phyloP scores from a whole-genome alignment of 2,113 vertebrate species.

The Zapus hudsonius region DNA sequence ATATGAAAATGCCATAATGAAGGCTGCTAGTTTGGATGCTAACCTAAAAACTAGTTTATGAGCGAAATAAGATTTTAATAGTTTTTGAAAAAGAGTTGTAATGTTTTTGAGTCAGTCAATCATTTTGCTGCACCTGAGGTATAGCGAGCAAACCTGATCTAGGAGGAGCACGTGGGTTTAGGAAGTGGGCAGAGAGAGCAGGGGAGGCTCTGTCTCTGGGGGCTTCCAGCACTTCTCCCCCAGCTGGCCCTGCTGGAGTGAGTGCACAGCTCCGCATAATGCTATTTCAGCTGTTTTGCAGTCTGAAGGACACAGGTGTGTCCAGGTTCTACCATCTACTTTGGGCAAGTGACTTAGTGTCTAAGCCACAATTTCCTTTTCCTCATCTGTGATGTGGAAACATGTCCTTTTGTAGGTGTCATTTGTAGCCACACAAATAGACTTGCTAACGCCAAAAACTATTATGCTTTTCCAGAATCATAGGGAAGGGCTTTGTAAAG shows the following conservation, averaged over 20 bases:
- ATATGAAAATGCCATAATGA: not conserved
- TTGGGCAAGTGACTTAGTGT: not conserved
- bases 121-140: not conserved
- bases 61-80: no score
- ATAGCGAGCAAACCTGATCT: not conserved
- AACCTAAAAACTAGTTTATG: not conserved
- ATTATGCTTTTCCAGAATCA: not conserved
- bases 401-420: not conserved
- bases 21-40: not conserved
- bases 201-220: not conserved
- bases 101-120: not conserved
- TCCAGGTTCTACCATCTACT: not conserved
- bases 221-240: not conserved
- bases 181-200: not conserved
- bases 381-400: not conserved
- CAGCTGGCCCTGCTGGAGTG: not conserved
- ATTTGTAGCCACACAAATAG: not conserved
- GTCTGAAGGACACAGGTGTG: not conserved
- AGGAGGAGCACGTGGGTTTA: not conserved
- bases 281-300: not conserved
- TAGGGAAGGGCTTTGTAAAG: not conserved
- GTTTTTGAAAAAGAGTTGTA: not conserved
- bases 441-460: not conserved
- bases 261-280: not conserved
- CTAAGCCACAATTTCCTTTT: slow-evolving; percentile 12